Base-by-base conservation (phyloP, 1,140 invertebrate species). In the Drosophila pseudoobscura region DNA sequence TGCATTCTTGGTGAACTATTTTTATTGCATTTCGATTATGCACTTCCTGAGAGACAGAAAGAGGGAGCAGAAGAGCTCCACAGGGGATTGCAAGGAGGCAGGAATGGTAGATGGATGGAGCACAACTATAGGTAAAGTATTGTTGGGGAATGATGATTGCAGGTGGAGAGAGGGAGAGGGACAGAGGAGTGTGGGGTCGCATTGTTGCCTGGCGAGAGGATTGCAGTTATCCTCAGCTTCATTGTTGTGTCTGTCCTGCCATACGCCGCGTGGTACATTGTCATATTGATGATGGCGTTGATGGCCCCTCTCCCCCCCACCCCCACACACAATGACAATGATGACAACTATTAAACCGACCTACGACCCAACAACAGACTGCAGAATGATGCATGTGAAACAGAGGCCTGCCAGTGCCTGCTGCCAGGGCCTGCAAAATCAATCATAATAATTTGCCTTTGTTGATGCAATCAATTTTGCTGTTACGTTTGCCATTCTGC, bases 21-120 rank as follows among this genome's bases (percentile, higher is more conserved):
- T 53, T 75, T 63, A 66, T 85, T 74, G 68, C 78, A 61, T 75
- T 71, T 74, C 74, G 64, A 87, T 87, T 77, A 71, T 53, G 56
- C 59, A 61, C 39, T 69, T 80, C 60, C 76, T 43, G 17, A 31
- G 0, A 31, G 31, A 29, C 6, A 7, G 29, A 29, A 8, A 9
- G 7, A 8, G 2, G 9, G 31, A 3, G 31, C 8, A 3, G 8
- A 3, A 31, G 31, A 3, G 31, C 7, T 26, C 3, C 24, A 26
- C 24, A 26, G 24, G 31, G 17, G 39, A 46, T 11, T 26, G 50
- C 8, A 26, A 6, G 43, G 43, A 24, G 13, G 20, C 45, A n/a
- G n/a, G 22, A 11, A 22, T 41, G 2, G 15, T 35, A 4, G 11
- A 11, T 35, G 35, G 35, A 11, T 20, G 31, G 31, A 35, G 31